phyloP scores from a whole-genome alignment of 2,797 vertebrate genomes.

The Ctenosaura bakeri region DNA sequence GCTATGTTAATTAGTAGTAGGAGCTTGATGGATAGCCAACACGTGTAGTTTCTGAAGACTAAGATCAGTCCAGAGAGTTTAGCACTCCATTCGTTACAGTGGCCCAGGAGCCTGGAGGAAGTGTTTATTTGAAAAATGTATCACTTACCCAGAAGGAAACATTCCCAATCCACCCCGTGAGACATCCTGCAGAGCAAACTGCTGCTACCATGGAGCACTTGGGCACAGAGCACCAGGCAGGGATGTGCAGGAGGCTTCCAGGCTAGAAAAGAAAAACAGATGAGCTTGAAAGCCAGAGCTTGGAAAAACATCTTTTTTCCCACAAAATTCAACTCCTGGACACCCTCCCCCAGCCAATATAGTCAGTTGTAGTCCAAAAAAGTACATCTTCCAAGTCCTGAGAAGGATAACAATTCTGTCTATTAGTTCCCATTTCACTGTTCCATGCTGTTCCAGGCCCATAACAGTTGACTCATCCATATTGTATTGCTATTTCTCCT shows the following conservation, averaged over 20 bases:
- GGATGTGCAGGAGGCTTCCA: conserved; percentile 32
- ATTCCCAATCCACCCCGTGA: conserved; percentile 76
- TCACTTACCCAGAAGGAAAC: conserved; percentile 81
- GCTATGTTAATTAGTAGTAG: conserved; percentile 93
- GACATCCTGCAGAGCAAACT: conserved; percentile 57
- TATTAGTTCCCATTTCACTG: background rate
- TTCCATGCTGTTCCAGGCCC: too few relatives aligned
- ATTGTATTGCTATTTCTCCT: background rate
- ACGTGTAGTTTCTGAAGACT: conserved; percentile 86
- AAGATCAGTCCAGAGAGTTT: conserved; percentile 85
- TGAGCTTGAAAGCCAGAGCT: background rate
- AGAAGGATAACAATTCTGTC: fast-evolving
- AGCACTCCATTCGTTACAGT: conserved; percentile 86
- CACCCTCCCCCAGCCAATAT: too few relatives aligned
- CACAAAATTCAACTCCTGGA: background rate
- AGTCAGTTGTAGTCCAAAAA: too few relatives aligned
- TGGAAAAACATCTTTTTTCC: background rate
- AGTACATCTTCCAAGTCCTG: too few relatives aligned
- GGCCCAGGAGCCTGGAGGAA: conserved; percentile 79
- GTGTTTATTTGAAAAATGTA: conserved; percentile 82
- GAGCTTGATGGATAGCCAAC: conserved; percentile 90
- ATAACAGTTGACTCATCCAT: background rate
- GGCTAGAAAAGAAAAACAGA: conserved; percentile 24
- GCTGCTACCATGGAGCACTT: background rate
- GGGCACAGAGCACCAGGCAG: background rate